A percentile compares a stretch with the other conserved stretches of the same genome.
Evolutionary conservation across 2,888 invertebrate species (phyloP).

Genomic region (Brachylomia viminalis): DNA sequence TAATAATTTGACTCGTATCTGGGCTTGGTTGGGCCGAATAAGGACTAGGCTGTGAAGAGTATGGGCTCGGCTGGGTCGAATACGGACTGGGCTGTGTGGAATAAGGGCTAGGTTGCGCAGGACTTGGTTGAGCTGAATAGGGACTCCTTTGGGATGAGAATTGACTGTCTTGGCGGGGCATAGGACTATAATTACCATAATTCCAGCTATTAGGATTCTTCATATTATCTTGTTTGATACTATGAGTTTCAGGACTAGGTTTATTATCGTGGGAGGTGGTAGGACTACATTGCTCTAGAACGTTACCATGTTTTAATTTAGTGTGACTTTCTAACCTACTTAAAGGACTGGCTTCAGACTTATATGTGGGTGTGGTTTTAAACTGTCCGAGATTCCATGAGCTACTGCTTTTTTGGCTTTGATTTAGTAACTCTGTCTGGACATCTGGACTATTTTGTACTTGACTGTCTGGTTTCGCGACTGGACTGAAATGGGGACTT

Average conservation of each 20-base stretch:
- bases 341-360: constrained; percentile 87
- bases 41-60: constrained; percentile 87
- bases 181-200: constrained; percentile 86
- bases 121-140: constrained; percentile 87
- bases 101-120: constrained; percentile 87
- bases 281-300: constrained; percentile 87
- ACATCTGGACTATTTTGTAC: constrained; percentile 87
- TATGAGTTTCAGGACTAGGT: constrained; percentile 84
- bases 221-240: constrained; percentile 82
- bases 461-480: constrained; percentile 87
- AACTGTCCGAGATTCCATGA: constrained; percentile 86
- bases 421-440: constrained; percentile 77
- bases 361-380: constrained; percentile 86
- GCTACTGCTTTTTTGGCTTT: constrained; percentile 74
- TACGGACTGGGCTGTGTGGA: constrained; percentile 87
- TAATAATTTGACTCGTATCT: constrained; percentile 87
- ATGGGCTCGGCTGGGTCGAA: constrained; percentile 86
- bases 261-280: constrained; percentile 87
- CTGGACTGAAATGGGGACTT: constrained; percentile 87
- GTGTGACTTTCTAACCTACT: constrained; percentile 84
- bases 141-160: constrained; percentile 88
- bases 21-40: constrained; percentile 88
- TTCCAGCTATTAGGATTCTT: constrained; percentile 86
- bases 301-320: constrained; percentile 85
- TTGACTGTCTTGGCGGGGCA: constrained; percentile 86